Conservation (phyloP, 2,888 invertebrate genomes). For the Linnaemya vulpina region DNA sequence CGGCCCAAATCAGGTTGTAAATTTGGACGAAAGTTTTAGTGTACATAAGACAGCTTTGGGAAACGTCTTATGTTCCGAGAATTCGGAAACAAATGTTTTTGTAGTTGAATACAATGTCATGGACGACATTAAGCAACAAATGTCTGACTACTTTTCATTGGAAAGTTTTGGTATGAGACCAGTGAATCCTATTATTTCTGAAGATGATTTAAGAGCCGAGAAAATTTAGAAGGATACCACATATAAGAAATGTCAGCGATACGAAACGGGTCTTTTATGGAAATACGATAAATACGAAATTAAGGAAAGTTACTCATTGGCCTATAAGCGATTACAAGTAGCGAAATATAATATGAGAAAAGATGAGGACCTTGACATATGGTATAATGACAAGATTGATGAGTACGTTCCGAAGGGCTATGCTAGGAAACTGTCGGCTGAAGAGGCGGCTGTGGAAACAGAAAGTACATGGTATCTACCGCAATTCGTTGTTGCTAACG, state of each 20-base stretch:
- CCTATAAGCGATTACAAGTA: constrained; percentile 49
- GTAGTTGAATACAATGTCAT: constrained; percentile 7
- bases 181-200: constrained; percentile 32
- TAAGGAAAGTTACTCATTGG: constrained; percentile 48
- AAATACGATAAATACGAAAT: constrained; percentile 43
- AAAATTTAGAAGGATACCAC: constrained; percentile 10
- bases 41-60: no score
- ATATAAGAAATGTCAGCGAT: constrained; percentile 13
- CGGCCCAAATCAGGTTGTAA: no score
- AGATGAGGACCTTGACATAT: constrained; percentile 10
- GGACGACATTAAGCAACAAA: no score
- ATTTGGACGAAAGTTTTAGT: no score
- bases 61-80: constrained; percentile 20
- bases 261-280: no score
- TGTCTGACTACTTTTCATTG: no score
- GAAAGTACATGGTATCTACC: no score
- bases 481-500: no score
- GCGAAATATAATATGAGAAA: constrained; percentile 44
- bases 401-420: no score
- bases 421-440: no score
- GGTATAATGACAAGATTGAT: no score
- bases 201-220: constrained; percentile 46
- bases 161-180: constrained; percentile 53
- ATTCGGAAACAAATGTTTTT: neutral
- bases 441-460: no score